Evolutionary conservation across 2,113 vertebrate species (phyloP).

Genomic region (Menidia beryllina): DNA sequence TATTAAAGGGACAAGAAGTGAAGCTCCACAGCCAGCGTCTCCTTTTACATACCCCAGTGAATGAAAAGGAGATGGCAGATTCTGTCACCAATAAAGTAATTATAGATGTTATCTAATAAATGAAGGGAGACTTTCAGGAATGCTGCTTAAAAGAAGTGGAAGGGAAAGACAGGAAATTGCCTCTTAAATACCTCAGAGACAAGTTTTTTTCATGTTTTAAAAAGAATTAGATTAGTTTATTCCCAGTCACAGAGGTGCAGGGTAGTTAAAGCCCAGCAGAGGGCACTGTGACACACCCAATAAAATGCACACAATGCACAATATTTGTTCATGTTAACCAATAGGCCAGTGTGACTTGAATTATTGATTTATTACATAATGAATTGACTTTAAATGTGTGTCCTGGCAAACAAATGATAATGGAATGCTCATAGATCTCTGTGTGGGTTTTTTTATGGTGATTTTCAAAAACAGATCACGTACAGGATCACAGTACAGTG

Average conservation of each 20-base stretch:
- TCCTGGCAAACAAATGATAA: slow-evolving; percentile 26
- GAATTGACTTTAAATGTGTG: slow-evolving; percentile 23
- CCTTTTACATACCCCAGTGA: slow-evolving; percentile 32
- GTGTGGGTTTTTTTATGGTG: slow-evolving; percentile 16
- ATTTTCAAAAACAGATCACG: slow-evolving; percentile 3
- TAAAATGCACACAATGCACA: not conserved
- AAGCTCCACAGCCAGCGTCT: slow-evolving; percentile 7
- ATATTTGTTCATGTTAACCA: slow-evolving; percentile 20
- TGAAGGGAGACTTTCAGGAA: not conserved
- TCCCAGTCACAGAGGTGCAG: not conserved
- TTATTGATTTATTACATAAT: slow-evolving; percentile 39
- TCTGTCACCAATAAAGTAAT: slow-evolving; percentile 48
- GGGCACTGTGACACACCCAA: slow-evolving; percentile 61
- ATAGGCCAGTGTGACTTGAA: slow-evolving; percentile 22
- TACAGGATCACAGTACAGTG: not conserved
- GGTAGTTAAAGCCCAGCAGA: slow-evolving; percentile 67
- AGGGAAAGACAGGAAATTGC: slow-evolving; percentile 3
- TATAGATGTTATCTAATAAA: slow-evolving; percentile 18
- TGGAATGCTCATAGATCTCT: slow-evolving; percentile 22
- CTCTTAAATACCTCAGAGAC: not conserved
- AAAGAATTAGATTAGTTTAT: slow-evolving; percentile 4
- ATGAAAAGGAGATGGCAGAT: slow-evolving; percentile 64
- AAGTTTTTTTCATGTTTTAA: slow-evolving; percentile 9
- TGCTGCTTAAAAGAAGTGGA: not conserved
- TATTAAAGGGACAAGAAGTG: not conserved